Percentiles rank a stretch among this genome's conserved stretches.
Conservation (phyloP, 2,888 invertebrate genomes). For the Drosophila quinaria region DNA sequence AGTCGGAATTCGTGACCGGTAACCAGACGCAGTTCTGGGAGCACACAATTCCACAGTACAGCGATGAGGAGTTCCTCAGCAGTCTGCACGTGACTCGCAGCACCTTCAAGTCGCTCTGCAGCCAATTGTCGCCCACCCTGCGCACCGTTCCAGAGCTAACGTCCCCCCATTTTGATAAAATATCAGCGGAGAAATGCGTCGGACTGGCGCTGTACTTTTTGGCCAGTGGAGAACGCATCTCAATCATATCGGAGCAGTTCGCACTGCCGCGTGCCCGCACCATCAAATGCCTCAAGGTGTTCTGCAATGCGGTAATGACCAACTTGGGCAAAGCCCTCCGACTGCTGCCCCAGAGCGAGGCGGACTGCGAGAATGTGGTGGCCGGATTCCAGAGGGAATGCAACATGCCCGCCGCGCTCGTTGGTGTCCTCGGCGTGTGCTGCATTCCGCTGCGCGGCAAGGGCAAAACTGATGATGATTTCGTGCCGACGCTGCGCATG, state of each 20-base stretch:
- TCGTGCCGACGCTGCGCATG: constrained; percentile 67
- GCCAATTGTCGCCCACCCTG: constrained; percentile 59
- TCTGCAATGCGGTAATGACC: constrained; percentile 78
- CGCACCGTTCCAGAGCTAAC: constrained; percentile 37
- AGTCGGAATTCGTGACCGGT: not conserved
- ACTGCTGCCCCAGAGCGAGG: constrained; percentile 71
- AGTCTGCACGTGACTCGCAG: constrained; percentile 79
- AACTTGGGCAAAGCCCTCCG: constrained; percentile 71
- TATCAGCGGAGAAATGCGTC: constrained; percentile 79
- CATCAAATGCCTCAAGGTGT: constrained; percentile 79
- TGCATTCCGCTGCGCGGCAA: constrained; percentile 71
- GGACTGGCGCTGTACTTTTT: constrained; percentile 82
- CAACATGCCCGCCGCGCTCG: constrained; percentile 79
- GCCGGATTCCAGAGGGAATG: constrained; percentile 77
- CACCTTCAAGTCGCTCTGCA: constrained; percentile 78
- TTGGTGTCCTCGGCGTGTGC: constrained; percentile 82
- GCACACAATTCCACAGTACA: constrained; percentile 53
- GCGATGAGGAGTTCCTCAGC: constrained; percentile 76
- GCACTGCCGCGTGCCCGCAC: constrained; percentile 75
- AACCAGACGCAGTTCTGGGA: constrained; percentile 49
- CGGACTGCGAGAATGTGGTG: constrained; percentile 73
- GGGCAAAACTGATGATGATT: constrained; percentile 7
- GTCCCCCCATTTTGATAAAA: constrained; percentile 7
- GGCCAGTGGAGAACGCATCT: constrained; percentile 81
- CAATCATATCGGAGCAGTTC: constrained; percentile 77